Evolutionary conservation across 1,140 invertebrate genomes (phyloP), one percentile per base, ranked within the genome.

Genomic region (Eubasilissa regina): DNA sequence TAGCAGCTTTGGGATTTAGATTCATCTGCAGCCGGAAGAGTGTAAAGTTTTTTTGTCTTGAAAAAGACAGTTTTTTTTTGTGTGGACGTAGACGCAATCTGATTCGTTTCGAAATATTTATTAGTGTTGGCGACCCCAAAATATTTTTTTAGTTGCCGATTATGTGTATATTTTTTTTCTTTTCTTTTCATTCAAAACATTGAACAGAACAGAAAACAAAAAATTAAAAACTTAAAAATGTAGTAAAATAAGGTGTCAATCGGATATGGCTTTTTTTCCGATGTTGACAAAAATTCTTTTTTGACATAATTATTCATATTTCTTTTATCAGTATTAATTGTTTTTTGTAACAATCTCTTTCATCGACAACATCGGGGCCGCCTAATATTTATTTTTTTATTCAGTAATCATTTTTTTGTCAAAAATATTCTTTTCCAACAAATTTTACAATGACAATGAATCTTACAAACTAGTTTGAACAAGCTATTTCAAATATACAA

Each of bases 361-460:
- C 1, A n/a, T 15, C 66, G 73, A 68, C 73, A 75, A 77, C 73
- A 53, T 56, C 21, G 79, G 79, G 60, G 47, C 74, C 74, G 51
- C 55, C 70, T 44, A 53, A 72, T 80, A 48, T 43, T 80, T 80
- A 77, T 80, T 73, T 73, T 73, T 73, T 55, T 53, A 43, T 73
- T 73, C 51, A 55, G 21, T 53, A 35, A 55, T 73, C 15, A 21
- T 76, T 80, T 80, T 80, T 75, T 80, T 75, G 75, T 80, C 79
- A 80, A 80, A 79, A 80, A 80, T 80, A 80, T 74, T 80, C 55
- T 78, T 72, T 78, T 80, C 76, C 64, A 80, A 80, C 79, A 80
- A 77, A 74, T 72, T 60, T 15, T 70, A 70, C 66, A 70, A 48
- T 70, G 66, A 70, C 47, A 64, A 64, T 25, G 21, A 70, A 43